Percentiles rank a stretch among this genome's conserved stretches.
These are phyloP conservation scores for Chroicocephalus ridibundus DNA, from an alignment of 2,113 vertebrate genomes.

Conservation along the genomic window DNA sequence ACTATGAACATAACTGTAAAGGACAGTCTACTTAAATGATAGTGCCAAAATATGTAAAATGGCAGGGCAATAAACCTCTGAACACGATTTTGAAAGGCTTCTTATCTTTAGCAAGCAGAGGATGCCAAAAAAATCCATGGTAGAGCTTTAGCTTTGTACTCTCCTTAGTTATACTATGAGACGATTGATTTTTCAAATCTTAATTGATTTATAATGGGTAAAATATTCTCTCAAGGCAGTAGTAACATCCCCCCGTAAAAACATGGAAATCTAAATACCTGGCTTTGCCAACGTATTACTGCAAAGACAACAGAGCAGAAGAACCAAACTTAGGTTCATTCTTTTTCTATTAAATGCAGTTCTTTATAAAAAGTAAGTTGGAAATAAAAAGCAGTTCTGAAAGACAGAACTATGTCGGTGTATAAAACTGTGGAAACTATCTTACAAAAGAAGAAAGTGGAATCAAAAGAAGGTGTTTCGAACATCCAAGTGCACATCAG, in stretches of 20 bases:
- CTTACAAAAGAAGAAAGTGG: conserved; percentile 1
- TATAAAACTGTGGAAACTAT: conserved; percentile 18
- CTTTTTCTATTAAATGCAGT: background rate
- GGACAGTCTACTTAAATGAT: background rate
- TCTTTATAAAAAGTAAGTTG: background rate
- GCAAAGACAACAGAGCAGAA: conserved; percentile 5
- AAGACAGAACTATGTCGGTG: background rate
- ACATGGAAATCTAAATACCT: background rate
- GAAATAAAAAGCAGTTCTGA: background rate
- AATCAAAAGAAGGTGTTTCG: background rate
- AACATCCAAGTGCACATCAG: background rate
- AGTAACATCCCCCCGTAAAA: background rate
- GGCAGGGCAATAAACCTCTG: background rate
- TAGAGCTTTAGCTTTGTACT: background rate
- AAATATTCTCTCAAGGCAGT: background rate
- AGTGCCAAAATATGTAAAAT: background rate
- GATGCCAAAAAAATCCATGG: background rate
- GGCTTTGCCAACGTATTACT: background rate
- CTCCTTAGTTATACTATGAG: background rate
- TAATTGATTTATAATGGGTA: background rate
- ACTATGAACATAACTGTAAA: background rate
- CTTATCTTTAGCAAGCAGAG: background rate
- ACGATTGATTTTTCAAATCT: background rate
- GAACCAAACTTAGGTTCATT: background rate
- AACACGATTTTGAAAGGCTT: background rate